Percentiles rank a stretch among this genome's conserved stretches.
Evolutionary conservation across 2,797 vertebrate species (phyloP).

Genomic region (Falco berigora): DNA sequence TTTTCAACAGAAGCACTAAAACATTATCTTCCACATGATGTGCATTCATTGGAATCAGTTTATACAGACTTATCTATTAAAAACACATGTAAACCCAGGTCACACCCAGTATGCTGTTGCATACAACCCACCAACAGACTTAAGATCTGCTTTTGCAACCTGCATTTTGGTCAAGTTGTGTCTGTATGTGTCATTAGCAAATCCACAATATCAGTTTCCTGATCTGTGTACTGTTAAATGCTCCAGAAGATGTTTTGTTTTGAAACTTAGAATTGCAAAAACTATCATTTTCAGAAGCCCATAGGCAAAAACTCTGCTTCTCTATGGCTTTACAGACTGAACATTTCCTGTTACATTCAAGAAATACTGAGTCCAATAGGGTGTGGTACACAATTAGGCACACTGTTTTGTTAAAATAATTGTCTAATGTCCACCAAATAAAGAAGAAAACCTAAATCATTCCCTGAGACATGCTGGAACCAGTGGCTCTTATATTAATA

Average conservation of each 20-base stretch:
- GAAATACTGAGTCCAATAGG: background rate
- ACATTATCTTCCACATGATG: background rate
- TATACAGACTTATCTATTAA: slow-evolving; percentile 6
- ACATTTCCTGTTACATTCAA: background rate
- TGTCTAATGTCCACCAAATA: background rate
- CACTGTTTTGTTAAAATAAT: background rate
- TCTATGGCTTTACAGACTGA: background rate
- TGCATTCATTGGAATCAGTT: background rate
- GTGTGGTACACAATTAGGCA: background rate
- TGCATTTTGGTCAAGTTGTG: background rate
- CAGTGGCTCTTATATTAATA: background rate
- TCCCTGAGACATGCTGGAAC: background rate
- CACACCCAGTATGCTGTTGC: background rate
- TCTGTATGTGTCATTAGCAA: background rate
- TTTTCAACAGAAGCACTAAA: background rate
- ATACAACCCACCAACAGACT: background rate
- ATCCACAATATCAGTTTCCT: background rate
- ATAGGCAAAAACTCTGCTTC: background rate
- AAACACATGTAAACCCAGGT: slow-evolving; percentile 19
- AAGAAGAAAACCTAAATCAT: background rate
- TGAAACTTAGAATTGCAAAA: background rate
- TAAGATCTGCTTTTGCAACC: background rate
- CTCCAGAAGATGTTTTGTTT: background rate
- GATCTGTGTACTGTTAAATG: background rate
- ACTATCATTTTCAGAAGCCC: background rate